These are phyloP conservation scores for Vombatus ursinus DNA, from an alignment of 2,113 vertebrate species.

Conservation along the genomic window DNA sequence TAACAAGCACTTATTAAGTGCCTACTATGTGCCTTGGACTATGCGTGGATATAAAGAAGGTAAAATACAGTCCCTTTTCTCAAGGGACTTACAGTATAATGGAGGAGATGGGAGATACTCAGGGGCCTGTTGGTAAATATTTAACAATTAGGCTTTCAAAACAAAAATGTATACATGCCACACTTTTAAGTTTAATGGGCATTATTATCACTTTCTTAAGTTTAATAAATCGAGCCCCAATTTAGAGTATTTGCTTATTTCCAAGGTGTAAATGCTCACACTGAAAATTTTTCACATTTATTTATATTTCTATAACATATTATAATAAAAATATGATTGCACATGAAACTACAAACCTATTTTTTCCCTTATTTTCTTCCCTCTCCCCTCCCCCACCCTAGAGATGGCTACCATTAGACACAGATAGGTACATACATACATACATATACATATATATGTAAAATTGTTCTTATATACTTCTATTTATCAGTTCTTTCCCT, in stretches of 20 bases:
- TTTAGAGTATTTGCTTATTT: background rate
- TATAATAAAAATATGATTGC: no score
- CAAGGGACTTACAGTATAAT: background rate
- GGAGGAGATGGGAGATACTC: background rate
- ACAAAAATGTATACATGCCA: background rate
- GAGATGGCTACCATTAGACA: no score
- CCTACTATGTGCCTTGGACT: background rate
- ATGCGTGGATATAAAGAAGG: background rate
- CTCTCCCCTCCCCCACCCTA: background rate
- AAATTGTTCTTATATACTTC: background rate
- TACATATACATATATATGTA: no score
- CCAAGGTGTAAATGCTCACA: background rate
- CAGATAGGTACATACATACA: background rate
- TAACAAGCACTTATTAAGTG: background rate
- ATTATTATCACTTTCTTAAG: background rate
- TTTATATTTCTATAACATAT: background rate
- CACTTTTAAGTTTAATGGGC: background rate
- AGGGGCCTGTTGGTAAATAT: background rate
- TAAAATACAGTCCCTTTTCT: background rate
- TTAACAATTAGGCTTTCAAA: background rate
- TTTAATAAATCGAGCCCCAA: background rate
- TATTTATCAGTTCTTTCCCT: background rate
- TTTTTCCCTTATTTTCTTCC: background rate
- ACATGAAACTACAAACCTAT: no score
- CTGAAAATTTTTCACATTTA: background rate